Evolutionary conservation across 2,113 vertebrate genomes (phyloP).

Genomic region (Porphyrio hochstetteri): DNA sequence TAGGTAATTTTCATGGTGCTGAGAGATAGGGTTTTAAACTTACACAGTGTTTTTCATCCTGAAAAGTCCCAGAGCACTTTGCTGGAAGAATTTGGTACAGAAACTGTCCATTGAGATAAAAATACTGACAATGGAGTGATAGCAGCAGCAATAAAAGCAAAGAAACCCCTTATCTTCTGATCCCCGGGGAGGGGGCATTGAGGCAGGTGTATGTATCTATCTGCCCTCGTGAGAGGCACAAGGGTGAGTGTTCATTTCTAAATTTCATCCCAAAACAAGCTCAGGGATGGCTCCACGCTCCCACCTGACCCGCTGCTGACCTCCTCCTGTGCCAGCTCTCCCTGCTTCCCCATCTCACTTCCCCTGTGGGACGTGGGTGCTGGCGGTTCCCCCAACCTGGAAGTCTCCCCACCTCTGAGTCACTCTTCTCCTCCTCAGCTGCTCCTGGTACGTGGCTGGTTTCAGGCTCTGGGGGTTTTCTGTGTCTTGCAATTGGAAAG

Average conservation of each 20-base stretch:
- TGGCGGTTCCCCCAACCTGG: background rate
- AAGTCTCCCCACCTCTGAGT: conserved; percentile 22
- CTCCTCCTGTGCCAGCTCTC: background rate
- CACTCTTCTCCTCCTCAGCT: conserved; percentile 6
- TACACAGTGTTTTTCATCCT: background rate
- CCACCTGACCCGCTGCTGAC: background rate
- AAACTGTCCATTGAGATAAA: background rate
- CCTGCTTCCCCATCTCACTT: background rate
- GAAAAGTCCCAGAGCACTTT: background rate
- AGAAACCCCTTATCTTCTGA: background rate
- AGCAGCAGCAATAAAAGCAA: background rate
- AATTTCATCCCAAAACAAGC: background rate
- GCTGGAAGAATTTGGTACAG: background rate
- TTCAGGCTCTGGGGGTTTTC: background rate
- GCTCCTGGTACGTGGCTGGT: background rate
- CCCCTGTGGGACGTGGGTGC: accelerated
- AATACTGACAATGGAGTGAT: background rate
- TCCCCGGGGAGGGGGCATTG: background rate
- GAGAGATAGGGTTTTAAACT: background rate
- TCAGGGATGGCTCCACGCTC: background rate
- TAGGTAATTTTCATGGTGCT: background rate
- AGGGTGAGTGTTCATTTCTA: accelerated
- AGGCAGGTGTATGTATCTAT: accelerated
- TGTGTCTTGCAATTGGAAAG: background rate
- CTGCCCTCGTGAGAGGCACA: background rate